Evolutionary conservation across 2,113 vertebrate genomes (phyloP).

Genomic region (Mesembrinibis cayennensis): DNA sequence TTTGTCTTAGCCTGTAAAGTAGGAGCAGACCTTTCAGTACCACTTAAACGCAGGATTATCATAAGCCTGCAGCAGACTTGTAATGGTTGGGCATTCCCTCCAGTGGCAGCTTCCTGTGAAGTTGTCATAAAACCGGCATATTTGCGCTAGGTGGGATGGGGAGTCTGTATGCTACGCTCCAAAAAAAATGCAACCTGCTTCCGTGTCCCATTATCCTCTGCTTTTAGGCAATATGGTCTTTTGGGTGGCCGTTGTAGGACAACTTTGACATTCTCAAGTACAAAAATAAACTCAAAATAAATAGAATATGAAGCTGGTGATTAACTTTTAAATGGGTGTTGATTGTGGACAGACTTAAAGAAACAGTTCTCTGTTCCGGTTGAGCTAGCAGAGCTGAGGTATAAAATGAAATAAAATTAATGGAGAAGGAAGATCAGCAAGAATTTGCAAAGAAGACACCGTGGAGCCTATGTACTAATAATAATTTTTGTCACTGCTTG

Average conservation of each 20-base stretch:
- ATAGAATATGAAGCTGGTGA: background rate
- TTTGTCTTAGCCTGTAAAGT: background rate
- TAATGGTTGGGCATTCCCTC: background rate
- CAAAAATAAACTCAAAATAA: background rate
- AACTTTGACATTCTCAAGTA: background rate
- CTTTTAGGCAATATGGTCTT: background rate
- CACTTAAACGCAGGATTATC: background rate
- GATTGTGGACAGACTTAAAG: background rate
- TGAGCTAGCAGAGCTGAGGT: background rate
- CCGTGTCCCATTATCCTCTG: background rate
- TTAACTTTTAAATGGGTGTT: background rate
- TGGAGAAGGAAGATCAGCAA: background rate
- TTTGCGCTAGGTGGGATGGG: background rate
- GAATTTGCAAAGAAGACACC: background rate
- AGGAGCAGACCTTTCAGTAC: background rate
- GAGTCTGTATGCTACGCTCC: background rate
- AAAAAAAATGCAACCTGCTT: background rate
- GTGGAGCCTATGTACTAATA: rapidly evolving
- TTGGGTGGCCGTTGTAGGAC: background rate
- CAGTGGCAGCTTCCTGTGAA: background rate
- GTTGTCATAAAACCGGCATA: background rate
- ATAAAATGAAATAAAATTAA: background rate
- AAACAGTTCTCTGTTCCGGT: background rate
- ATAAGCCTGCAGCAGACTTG: background rate
- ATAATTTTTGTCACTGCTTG: background rate